Evolutionary conservation across 1,140 invertebrate genomes (phyloP).

Genomic region (Anadara kagoshimensis): DNA sequence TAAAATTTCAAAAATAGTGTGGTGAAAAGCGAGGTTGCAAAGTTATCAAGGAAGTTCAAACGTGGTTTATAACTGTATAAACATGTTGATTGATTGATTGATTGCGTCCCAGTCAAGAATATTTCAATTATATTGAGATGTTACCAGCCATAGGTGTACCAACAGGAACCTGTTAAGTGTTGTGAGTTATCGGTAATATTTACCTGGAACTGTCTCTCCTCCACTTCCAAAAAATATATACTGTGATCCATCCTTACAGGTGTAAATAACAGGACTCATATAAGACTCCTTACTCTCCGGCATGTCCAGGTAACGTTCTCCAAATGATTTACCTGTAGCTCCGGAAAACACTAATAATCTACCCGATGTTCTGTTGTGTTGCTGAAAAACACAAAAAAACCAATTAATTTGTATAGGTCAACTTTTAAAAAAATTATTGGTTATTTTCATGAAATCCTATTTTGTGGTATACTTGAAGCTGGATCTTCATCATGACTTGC

Average conservation of each 20-base stretch:
- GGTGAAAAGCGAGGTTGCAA: neutral
- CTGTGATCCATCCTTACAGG: conserved; percentile 45
- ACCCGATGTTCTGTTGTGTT: conserved; percentile 55
- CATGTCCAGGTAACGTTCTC: conserved; percentile 56
- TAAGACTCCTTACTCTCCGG: conserved; percentile 66
- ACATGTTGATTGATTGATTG: neutral
- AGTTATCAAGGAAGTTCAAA: neutral
- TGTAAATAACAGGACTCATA: conserved; percentile 67
- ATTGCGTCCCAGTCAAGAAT: no score
- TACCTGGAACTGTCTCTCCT: conserved; percentile 68
- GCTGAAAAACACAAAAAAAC: conserved; percentile 40
- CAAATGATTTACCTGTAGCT: conserved; percentile 61
- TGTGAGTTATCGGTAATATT: neutral
- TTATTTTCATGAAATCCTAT: no score
- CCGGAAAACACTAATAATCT: conserved; percentile 67
- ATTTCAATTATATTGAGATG: no score
- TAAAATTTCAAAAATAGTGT: no score
- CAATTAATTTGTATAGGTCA: neutral
- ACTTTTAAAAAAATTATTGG: neutral
- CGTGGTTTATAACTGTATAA: neutral
- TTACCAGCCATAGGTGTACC: neutral
- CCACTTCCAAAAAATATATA: conserved; percentile 70
- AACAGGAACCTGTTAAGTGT: neutral
- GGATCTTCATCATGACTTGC: no score
- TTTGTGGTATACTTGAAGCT: no score